Evolutionary conservation across 2,113 vertebrate species (phyloP).

Genomic region (Cynocephalus volans): DNA sequence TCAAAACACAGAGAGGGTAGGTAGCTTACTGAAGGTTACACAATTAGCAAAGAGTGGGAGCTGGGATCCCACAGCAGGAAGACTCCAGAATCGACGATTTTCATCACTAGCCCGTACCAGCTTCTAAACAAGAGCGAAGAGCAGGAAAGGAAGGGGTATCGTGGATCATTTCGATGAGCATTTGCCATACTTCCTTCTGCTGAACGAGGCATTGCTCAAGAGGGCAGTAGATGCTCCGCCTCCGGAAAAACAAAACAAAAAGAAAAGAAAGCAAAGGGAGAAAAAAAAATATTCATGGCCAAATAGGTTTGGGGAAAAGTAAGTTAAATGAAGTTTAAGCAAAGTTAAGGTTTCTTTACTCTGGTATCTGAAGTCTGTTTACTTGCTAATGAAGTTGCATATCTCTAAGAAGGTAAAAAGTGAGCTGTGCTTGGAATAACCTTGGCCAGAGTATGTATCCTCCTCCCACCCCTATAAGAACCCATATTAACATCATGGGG

Average conservation of each 20-base stretch:
- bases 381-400: not conserved
- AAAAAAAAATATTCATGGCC: not conserved
- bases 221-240: fast-evolving
- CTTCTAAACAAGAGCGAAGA: not conserved
- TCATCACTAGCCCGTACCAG: fast-evolving
- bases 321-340: not conserved
- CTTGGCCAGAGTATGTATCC: not conserved
- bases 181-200: not conserved
- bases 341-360: not conserved
- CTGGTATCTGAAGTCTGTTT: not conserved
- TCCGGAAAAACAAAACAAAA: not conserved
- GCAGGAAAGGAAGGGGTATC: not conserved
- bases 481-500: not conserved
- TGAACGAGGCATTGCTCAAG: not conserved
- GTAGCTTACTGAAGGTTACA: not conserved
- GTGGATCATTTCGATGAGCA: not conserved
- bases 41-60: not conserved
- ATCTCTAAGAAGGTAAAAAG: not conserved
- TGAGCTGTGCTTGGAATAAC: not conserved
- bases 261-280: not conserved
- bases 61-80: not conserved
- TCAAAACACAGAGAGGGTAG: not conserved
- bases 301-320: not conserved
- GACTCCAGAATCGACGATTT: not conserved
- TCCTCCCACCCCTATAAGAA: not conserved